Evolutionary conservation across 2,888 invertebrate genomes (phyloP), one percentile per base, ranked within the genome.

Genomic region (Lepidochrysops patricia): DNA sequence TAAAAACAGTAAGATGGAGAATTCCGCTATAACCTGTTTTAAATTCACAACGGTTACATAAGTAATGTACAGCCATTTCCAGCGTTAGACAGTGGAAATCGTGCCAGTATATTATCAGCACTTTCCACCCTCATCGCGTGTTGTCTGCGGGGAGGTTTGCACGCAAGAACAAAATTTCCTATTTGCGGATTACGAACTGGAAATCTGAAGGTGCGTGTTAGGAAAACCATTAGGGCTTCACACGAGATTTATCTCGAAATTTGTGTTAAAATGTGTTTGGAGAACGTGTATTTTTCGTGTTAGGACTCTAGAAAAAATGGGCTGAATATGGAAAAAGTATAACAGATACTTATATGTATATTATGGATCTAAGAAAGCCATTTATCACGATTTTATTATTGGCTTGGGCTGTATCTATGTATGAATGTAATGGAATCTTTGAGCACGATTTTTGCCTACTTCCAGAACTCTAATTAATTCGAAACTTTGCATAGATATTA

Each of bases 81-180:
- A 57, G 64, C 63, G 60, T 50, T 50, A 35, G 48, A 64, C 62
- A 63, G 62, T 65, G 64, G 64, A 68, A 70, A 75, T 72, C 74
- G 73, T 73, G 73, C 69, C 69, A 70, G 70, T 80, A 80, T 81
- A 81, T 84, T 82, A 83, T 75, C 74, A 76, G 75, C 70, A 70
- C 70, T 74, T 73, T 69, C 67, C 73, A 71, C 70, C 67, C 68
- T 70, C 68, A 76, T 88, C 78, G 86, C 87, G 87, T 86, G 87
- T 64, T 68, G 66, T 74, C 77, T 77, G 77, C 77, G 70, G 69
- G 63, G 71, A 67, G 67, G 71, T 26, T 35, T 58, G 72, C 87
- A 88, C 88, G 88, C 88, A 76, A 88, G 85, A 74, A 73, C 71
- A 73, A 82, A 79, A 86, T 87, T 85, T 84, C 75, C 80, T 79